A percentile compares a stretch with the other conserved stretches of the same genome.
phyloP scores from a whole-genome alignment of 2,797 vertebrate genomes.

The Columba guinea region DNA sequence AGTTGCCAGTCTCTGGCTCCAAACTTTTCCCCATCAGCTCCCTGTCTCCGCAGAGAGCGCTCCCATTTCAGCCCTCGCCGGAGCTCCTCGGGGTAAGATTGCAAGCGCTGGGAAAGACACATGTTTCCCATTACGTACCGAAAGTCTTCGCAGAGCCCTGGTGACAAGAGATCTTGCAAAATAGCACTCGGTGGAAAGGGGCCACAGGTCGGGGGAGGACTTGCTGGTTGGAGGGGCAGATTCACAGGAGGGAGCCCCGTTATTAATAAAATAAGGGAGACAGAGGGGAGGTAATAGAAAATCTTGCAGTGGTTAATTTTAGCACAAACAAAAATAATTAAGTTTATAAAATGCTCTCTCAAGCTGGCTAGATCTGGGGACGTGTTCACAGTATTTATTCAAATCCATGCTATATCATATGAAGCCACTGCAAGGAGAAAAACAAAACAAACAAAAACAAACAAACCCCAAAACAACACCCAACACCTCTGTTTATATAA shows the following conservation, averaged over 20 bases:
- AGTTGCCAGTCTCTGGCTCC: neutral
- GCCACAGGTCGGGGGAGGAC: conserved; percentile 6
- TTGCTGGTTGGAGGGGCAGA: neutral
- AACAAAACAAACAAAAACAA: too few relatives aligned
- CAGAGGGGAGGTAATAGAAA: neutral
- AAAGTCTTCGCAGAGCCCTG: conserved; percentile 54
- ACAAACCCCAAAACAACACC: neutral
- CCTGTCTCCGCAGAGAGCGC: neutral
- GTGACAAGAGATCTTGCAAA: conserved; percentile 58
- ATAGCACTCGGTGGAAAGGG: conserved; percentile 27
- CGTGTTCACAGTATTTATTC: neutral
- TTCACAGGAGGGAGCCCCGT: neutral
- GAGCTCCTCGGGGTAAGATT: conserved; percentile 29
- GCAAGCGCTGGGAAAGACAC: conserved; percentile 23
- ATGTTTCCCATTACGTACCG: conserved; percentile 66
- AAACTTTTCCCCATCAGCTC: neutral
- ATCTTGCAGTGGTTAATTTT: neutral
- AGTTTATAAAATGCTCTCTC: neutral
- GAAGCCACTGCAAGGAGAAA: neutral
- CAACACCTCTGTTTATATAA: neutral
- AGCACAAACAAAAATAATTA: neutral
- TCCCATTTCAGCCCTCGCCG: conserved; percentile 25
- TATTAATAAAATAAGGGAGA: neutral
- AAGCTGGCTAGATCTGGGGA: neutral
- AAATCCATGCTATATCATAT: neutral